Conservation (phyloP, 2,888 invertebrate genomes). For the Coleophora flavipennella region DNA sequence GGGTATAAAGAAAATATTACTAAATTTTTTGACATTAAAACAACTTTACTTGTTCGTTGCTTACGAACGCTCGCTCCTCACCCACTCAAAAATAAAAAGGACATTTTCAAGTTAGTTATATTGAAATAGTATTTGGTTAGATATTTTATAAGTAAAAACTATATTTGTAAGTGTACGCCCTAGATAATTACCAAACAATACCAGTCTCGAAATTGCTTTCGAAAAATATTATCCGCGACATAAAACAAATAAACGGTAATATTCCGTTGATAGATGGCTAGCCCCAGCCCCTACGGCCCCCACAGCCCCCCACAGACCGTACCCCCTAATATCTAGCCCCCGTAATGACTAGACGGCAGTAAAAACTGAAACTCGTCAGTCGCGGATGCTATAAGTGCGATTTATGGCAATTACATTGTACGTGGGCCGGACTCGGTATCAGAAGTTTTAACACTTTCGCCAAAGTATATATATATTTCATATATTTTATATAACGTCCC, state of each 20-base stretch:
- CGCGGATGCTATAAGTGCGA: slow-evolving; percentile 24
- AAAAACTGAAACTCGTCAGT: slow-evolving; percentile 52
- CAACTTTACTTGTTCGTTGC: too few relatives aligned
- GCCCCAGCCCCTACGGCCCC: slow-evolving; percentile 12
- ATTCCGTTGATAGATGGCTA: slow-evolving; percentile 27
- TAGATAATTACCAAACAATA: too few relatives aligned
- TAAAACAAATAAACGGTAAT: slow-evolving; percentile 27
- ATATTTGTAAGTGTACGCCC: too few relatives aligned
- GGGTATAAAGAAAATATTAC: too few relatives aligned
- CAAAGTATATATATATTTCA: too few relatives aligned
- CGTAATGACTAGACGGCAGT: slow-evolving; percentile 40
- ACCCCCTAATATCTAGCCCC: slow-evolving; percentile 5
- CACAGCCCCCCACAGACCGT: slow-evolving; percentile 13
- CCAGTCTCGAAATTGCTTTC: slow-evolving; percentile 7
- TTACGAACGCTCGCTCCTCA: too few relatives aligned
- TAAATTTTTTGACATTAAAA: too few relatives aligned
- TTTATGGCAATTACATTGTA: slow-evolving; percentile 20
- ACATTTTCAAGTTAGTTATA: too few relatives aligned
- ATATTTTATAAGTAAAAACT: too few relatives aligned
- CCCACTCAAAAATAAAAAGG: too few relatives aligned
- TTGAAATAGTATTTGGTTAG: too few relatives aligned
- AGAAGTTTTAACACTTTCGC: slow-evolving; percentile 7
- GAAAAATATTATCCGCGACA: slow-evolving; percentile 17
- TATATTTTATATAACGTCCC: too few relatives aligned
- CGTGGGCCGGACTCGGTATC: slow-evolving; percentile 13